Percentiles rank a stretch among this genome's conserved stretches.
Evolutionary conservation across 2,888 invertebrate species (phyloP).

Genomic region (Eupithecia tripunctaria): DNA sequence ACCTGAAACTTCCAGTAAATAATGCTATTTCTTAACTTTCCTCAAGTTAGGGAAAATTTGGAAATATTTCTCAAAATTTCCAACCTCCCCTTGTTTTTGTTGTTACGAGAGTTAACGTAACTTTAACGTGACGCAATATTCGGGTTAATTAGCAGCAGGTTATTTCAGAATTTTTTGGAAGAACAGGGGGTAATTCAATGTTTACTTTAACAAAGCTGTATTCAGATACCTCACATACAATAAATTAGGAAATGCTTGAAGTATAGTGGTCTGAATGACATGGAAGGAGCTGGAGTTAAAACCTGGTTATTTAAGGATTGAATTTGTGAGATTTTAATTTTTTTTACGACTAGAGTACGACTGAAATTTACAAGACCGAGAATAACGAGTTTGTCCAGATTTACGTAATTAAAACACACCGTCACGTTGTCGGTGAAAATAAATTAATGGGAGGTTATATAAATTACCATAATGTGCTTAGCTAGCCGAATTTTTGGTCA

Average conservation of each 20-base stretch:
- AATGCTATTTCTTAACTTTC: neutral
- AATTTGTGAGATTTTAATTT: too few species aligned
- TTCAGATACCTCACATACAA: neutral
- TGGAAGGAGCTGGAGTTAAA: too few species aligned
- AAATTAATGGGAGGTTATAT: too few species aligned
- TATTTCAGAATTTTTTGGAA: neutral
- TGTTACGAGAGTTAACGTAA: constrained; percentile 1
- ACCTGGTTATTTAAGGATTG: too few species aligned
- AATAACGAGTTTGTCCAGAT: too few species aligned
- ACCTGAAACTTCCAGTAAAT: neutral
- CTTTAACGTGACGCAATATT: neutral
- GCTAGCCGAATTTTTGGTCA: too few species aligned
- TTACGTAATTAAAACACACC: too few species aligned
- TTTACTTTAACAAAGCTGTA: neutral
- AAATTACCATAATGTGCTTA: too few species aligned
- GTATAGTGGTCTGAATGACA: too few species aligned
- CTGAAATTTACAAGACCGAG: too few species aligned
- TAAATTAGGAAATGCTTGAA: neutral
- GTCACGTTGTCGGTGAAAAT: too few species aligned
- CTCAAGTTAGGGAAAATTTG: neutral
- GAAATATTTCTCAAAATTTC: constrained; percentile 7
- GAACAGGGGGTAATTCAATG: neutral
- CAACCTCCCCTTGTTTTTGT: neutral
- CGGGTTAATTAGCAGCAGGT: constrained; percentile 2
- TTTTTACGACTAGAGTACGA: too few species aligned